Percentiles rank a stretch among this genome's conserved stretches.
Evolutionary conservation across 2,797 vertebrate species (phyloP).

Genomic region (Lophotriccus pileatus): DNA sequence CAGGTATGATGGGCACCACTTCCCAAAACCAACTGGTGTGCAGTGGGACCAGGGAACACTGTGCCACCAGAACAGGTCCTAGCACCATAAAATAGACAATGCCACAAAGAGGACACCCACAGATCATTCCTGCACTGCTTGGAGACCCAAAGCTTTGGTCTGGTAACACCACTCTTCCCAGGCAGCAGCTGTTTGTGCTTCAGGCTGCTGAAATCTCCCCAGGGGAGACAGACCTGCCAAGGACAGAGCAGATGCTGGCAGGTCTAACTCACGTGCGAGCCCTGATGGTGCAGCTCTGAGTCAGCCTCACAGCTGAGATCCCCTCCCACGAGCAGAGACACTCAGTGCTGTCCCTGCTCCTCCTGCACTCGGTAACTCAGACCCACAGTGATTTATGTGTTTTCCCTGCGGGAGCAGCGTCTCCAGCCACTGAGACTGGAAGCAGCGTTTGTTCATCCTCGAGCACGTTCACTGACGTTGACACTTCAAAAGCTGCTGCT

Average conservation of each 20-base stretch:
- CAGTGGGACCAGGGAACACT: not conserved
- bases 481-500: not conserved
- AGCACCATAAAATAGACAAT: not conserved
- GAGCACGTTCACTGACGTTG: fast-evolving
- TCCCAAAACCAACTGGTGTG: not conserved
- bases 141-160: not conserved
- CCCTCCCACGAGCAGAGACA: not conserved
- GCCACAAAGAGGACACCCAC: fast-evolving
- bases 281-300: not conserved
- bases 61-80: not conserved
- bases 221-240: not conserved
- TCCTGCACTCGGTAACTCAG: not conserved
- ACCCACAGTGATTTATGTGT: not conserved
- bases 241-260: not conserved
- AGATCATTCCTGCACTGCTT: not conserved
- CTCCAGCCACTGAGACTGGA: not conserved
- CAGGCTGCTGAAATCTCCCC: not conserved
- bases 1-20: not conserved
- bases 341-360: not conserved
- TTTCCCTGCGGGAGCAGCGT: not conserved
- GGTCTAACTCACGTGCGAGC: not conserved
- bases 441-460: not conserved
- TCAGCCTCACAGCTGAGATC: not conserved
- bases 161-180: not conserved
- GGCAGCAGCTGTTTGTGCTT: fast-evolving